phyloP scores from a whole-genome alignment of 2,113 vertebrate species.

The Pterocles gutturalis region DNA sequence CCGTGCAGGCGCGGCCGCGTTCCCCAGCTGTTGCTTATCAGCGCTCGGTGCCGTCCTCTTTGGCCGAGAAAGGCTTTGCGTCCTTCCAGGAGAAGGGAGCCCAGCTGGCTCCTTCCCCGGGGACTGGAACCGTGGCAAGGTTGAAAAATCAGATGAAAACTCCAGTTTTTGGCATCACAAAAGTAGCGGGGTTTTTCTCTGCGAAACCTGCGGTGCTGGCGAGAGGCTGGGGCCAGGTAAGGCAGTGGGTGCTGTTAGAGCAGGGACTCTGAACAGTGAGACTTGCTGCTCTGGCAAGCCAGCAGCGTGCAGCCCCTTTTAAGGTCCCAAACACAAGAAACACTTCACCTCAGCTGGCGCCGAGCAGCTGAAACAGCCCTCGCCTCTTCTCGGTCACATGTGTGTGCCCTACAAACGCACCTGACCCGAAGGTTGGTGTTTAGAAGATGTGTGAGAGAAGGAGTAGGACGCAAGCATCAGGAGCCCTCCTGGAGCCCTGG shows the following conservation, averaged over 20 bases:
- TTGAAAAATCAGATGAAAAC: background rate
- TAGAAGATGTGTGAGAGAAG: background rate
- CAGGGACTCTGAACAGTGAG: background rate
- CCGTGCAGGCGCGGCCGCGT: background rate
- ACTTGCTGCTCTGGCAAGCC: background rate
- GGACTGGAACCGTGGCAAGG: background rate
- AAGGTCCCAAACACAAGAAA: background rate
- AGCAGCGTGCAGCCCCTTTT: background rate
- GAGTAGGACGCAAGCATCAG: background rate
- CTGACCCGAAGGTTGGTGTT: rapidly evolving
- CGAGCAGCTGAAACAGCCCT: background rate
- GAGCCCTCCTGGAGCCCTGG: background rate
- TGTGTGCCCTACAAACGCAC: background rate
- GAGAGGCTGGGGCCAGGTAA: background rate
- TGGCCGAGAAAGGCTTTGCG: background rate
- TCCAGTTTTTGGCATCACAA: rapidly evolving
- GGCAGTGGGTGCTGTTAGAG: rapidly evolving
- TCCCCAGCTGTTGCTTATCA: rapidly evolving
- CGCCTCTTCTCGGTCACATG: background rate
- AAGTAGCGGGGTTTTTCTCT: background rate
- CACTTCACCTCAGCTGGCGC: background rate
- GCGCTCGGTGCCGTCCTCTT: rapidly evolving
- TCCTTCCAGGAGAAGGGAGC: background rate
- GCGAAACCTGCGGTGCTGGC: background rate
- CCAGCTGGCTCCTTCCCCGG: background rate